These are phyloP conservation scores for Peribatodes rhomboidaria DNA, from an alignment of 2,888 invertebrate species.

Conservation along the genomic window DNA sequence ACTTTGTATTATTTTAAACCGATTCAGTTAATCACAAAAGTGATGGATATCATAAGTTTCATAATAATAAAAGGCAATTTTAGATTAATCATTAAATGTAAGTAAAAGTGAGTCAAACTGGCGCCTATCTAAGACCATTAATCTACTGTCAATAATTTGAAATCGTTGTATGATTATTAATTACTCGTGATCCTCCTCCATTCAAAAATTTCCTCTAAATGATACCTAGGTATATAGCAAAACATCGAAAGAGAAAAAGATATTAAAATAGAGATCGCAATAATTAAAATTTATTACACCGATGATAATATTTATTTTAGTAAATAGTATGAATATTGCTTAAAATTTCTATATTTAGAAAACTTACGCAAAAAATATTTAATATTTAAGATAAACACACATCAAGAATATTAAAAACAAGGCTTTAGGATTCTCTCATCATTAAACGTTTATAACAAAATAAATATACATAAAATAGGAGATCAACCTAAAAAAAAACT, in stretches of 20 bases:
- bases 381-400: constrained; percentile 52
- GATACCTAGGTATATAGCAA: constrained; percentile 14
- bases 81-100: constrained; percentile 50
- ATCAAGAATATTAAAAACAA: constrained; percentile 57
- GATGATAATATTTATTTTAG: constrained; percentile 36
- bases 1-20: constrained; percentile 51
- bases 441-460: constrained; percentile 39
- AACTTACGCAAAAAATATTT: constrained; percentile 53
- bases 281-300: constrained; percentile 32
- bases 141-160: constrained; percentile 39
- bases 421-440: constrained; percentile 62
- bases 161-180: constrained; percentile 48
- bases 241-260: constrained; percentile 20
- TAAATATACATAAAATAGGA: constrained; percentile 33
- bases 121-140: constrained; percentile 44
- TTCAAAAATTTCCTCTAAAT: constrained; percentile 15
- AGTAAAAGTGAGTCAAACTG: constrained; percentile 58
- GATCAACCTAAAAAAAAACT: constrained; percentile 38
- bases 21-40: constrained; percentile 59
- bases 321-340: constrained; percentile 71
- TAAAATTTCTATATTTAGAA: constrained; percentile 67
- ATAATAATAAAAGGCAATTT: constrained; percentile 59
- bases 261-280: constrained; percentile 25
- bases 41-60: constrained; percentile 55
- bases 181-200: constrained; percentile 36